Base-by-base conservation (phyloP, 2,113 vertebrate species). In the Balaeniceps rex region DNA sequence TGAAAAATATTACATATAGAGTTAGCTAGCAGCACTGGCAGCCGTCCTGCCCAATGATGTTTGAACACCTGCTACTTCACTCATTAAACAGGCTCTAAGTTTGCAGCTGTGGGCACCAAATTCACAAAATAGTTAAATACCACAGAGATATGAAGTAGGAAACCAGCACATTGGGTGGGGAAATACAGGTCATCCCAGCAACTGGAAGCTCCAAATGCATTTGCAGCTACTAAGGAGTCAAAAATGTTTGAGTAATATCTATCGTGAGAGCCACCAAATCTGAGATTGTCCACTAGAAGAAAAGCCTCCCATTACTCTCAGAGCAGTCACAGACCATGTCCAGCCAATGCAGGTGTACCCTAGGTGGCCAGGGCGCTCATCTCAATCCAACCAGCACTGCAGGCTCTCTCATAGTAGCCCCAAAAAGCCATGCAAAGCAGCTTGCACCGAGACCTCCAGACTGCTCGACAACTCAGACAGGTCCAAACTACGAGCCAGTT, bases 361-460 rank as follows among this genome's bases (percentile, higher is more conserved):
- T 13, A 14, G 9, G 18, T 7, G 29, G 26, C 44, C 72, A 63
- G 34, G 74, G 34, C 5, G 14, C 58, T 77, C 7, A 0, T 51
- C 40, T 68, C 40, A 34, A 34, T 40, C 29, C 74, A 61, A 7
- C 31, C 22, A 85, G 51, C 31, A 49, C 42, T 7, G 9, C 29
- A 40, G 58, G n/a, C 51, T 85, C 64, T 28, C 38, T n/a, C 7
- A 2, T 6, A 58, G n/a, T 6, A 54, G 3, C 65, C 65, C 47
- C 63, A 33, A 11, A 44, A 63, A 83, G 22, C 63, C 52, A 10
- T 1, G 7, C 19, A 42, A 44, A 85, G 60, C 28, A 36, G 25
- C 29, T 83, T 16, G 3, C 24, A 21, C 42, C 0, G 0, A 69
- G 64, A 54, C 14, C 70, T 60, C 42, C 5, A 0, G 40, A 44